A percentile compares a stretch with the other conserved stretches of the same genome.
Evolutionary conservation across 1,140 invertebrate species (phyloP).

Genomic region (Xylocopa sonorina): DNA sequence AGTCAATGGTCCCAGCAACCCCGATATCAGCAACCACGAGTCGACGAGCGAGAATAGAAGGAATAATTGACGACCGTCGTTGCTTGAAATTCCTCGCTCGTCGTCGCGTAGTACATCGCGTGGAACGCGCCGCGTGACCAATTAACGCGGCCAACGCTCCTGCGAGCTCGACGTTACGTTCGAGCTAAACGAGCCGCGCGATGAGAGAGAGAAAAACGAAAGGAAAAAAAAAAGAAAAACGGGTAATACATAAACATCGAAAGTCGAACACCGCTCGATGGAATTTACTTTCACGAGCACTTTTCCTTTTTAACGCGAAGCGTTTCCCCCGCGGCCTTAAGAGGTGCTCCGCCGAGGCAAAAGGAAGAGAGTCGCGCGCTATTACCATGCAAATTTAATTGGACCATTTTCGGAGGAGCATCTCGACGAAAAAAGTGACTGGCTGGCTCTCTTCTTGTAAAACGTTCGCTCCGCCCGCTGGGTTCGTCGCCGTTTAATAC

Average conservation of each 20-base stretch:
- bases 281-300: conserved; percentile 42
- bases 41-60: no score
- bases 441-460: no score
- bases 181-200: no score
- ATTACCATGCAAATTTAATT: conserved; percentile 54
- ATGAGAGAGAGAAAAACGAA: no score
- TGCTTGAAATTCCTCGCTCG: no score
- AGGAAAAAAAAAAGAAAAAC: not conserved
- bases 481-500: no score
- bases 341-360: conserved; percentile 9
- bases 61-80: no score
- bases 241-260: not conserved
- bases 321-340: not conserved
- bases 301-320: conserved; percentile 19
- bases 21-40: no score
- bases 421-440: not conserved
- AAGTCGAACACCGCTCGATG: not conserved
- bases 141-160: not conserved
- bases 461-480: no score
- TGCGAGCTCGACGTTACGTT: not conserved
- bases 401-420: conserved; percentile 16
- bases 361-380: not conserved
- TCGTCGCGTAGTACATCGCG: no score
- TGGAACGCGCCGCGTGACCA: not conserved
- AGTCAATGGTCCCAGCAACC: no score